Conservation (phyloP, 2,888 invertebrate genomes). For the Vanessa cardui region DNA sequence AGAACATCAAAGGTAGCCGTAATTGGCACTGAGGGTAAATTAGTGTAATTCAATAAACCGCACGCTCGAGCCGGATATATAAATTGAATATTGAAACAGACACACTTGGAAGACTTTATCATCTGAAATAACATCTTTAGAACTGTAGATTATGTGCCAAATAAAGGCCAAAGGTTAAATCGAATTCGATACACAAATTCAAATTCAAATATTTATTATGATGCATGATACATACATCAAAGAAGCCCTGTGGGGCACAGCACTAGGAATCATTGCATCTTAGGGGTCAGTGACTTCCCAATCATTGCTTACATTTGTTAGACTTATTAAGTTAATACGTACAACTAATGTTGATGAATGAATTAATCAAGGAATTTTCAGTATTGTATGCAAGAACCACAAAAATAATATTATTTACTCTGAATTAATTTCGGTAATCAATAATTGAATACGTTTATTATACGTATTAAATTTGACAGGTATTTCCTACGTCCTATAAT, state of each 20-base stretch:
- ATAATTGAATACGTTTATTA: neutral
- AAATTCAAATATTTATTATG: too few species aligned
- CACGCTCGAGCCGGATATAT: constrained; percentile 37
- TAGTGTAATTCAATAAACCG: constrained; percentile 50
- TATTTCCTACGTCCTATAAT: neutral
- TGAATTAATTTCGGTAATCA: neutral
- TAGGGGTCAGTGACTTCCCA: too few species aligned
- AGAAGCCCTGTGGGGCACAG: too few species aligned
- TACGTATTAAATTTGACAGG: neutral
- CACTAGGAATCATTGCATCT: too few species aligned
- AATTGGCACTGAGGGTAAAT: constrained; percentile 64
- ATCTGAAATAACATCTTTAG: constrained; percentile 9
- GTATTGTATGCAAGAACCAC: too few species aligned
- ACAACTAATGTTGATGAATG: too few species aligned
- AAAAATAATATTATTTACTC: neutral
- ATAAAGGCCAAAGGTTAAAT: too few species aligned
- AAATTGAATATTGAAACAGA: constrained; percentile 37
- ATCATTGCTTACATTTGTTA: too few species aligned
- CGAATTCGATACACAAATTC: too few species aligned
- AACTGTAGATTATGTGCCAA: neutral
- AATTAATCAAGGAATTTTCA: too few species aligned
- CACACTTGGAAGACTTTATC: constrained; percentile 37
- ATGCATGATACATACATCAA: too few species aligned
- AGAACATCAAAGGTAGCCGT: constrained; percentile 73
- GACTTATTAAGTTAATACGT: too few species aligned